Conservation (phyloP, 2,113 vertebrate species). For the Lanius ludovicianus region DNA sequence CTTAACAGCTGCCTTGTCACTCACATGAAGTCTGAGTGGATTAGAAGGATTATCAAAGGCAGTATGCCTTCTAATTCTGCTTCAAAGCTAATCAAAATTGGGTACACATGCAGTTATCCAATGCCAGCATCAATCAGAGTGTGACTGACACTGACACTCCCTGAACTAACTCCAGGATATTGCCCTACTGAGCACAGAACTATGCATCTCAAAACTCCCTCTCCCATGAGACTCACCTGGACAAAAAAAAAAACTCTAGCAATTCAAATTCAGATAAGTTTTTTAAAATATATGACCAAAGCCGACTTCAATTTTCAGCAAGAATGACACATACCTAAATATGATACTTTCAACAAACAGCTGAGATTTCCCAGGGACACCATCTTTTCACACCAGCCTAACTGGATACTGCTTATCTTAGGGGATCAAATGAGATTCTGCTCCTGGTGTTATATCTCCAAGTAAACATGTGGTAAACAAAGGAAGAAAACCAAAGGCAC, state of each 20-base stretch:
- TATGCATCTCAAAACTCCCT: not conserved
- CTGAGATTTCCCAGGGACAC: conserved; percentile 5
- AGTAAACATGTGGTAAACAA: conserved; percentile 27
- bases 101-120: conserved; percentile 26
- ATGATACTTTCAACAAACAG: not conserved
- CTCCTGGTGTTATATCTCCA: not conserved
- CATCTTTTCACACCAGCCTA: not conserved
- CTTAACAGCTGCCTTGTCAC: conserved; percentile 18
- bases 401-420: conserved; percentile 15
- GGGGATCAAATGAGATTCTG: conserved; percentile 25
- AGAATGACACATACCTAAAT: not conserved
- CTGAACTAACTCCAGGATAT: not conserved
- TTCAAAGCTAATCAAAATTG: conserved; percentile 50
- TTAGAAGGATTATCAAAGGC: conserved; percentile 45
- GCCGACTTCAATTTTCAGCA: not conserved
- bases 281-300: not conserved
- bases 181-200: not conserved
- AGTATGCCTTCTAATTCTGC: not conserved
- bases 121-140: conserved; percentile 34
- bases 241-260: not conserved
- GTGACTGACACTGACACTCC: conserved; percentile 16
- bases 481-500: not conserved
- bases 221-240: not conserved
- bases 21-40: conserved; percentile 35
- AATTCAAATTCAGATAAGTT: not conserved